Evolutionary conservation across 2,113 vertebrate genomes (phyloP), one percentile per base, ranked within the genome.

Genomic region (Xenus cinereus): DNA sequence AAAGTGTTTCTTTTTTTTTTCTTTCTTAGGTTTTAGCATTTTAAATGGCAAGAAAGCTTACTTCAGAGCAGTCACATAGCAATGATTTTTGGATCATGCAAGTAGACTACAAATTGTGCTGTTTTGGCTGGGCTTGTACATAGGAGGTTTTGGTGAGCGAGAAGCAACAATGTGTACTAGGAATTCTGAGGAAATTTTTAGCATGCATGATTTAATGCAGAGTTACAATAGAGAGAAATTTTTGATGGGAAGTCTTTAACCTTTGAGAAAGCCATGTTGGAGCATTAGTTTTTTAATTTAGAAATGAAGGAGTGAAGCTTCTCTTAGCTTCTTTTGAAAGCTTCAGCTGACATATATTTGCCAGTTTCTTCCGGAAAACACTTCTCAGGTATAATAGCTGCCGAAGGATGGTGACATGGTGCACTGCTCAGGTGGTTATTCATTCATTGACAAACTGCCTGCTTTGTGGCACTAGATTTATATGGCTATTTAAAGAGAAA

Each of bases 401-500:
- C 74, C 4, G 9, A 64, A 91, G 77, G 39, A 80, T 57, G 78
- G 73, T 87, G 84, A 75, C 91, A 77, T 43, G 72, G 79, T 82
- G 67, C 76, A 24, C 59, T 76, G 82, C 76, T 89, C 62, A 57
- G 46, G 46, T 79, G 30, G 75, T 91, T 89, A 84, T 57, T 83
- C 80, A 77, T 59, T 95, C 90, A 54, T 50, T 96, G 95, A 94
- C 83, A 95, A 94, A 89, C 79, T 97, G 80, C 91, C 20, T 48
- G 9, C 80, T 86, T 91, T 69, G 92, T 9, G 76, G 59, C 50
- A 64, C 66, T 95, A 90, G 96, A 98, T 97, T 98, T 98, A 98
- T 97, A 76, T 53, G 97, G 74, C 93, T 91, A 87, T 97, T 94
- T 95, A 88, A 33, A 84, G 94, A 84, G 94, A 97, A 96, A 98